Base-by-base conservation (phyloP, 2,888 invertebrate genomes). In the Epiblema foenella region DNA sequence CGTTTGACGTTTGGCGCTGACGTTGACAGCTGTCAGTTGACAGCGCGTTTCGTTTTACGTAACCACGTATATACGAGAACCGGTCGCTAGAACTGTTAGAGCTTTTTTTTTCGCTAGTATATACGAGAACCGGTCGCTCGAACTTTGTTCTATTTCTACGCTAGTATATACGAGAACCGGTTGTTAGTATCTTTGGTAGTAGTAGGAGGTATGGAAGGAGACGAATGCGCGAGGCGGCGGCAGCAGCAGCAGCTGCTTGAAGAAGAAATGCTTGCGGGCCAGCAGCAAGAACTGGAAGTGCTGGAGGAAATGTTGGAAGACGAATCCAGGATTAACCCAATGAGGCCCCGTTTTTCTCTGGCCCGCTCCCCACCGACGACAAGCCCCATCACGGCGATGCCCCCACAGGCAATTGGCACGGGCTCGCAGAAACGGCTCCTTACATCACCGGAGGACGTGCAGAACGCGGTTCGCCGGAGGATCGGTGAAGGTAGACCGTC, bases 401-500 rank as follows among this genome's bases (percentile, higher is more conserved):
- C 33, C 46, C 24, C 42, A 17, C 15, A 17, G 17, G 2, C 8
- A 17, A 4, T 15, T 7, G 24, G 12, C 15, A n/a, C 29, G n/a
- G 20, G 51, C 0, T 37, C 49, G 0, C 7, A 20, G 1, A 67
- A 67, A 29, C 42, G 67, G 2, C 51, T 8, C 0, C 29, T 67
- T 0, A 33, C 57, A 0, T 67, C 67, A 2, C 67, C 62, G 9
- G 71, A 72, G 17, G 67, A 67, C 12, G 58, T 68, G 3, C 68
- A 64, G 54, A 58, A 64, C 0, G 54, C 64, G 5, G 20, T 59
- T 0, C 68, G 68, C 37, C 5, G 59, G 11, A 11, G 59, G 15
- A 20, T 63, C 7, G 33, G 15, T 1, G 11, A 18, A 0, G 2
- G 49, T 0, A 24, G 17, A 11, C 11, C 4, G 37, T 9, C 37